Base-by-base conservation (phyloP, 2,113 vertebrate genomes). In the Thunnus thynnus region DNA sequence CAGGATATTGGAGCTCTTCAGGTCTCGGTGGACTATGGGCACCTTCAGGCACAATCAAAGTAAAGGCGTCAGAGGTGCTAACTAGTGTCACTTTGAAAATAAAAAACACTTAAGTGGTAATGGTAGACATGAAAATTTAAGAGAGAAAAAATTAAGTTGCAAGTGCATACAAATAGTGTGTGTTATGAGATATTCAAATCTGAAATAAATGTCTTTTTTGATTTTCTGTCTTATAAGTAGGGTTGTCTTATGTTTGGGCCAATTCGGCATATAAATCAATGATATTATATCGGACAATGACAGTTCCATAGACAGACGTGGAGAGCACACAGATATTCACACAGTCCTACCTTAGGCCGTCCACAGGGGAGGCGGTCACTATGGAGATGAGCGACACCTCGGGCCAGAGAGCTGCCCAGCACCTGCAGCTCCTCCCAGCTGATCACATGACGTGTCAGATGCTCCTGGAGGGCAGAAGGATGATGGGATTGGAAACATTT, bases 1-100 rank as follows among this genome's bases (percentile, higher is more conserved):
- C 18, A 99, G 94, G 88, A 99, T 97, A 63, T 99, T 99, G 84
- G 97, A 97, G 87, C 98, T 99, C 93, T 99, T 99, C 55, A 99
- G 93, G 92, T 99, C 98, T 69, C 98, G 92, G 86, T 99, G 98
- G 62, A 97, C 97, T 0, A 99, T 96, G 54, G 98, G 95, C 6
- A 96, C 96, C 93, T 91, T 30, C 3, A 61, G 17, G 50, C 2
- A 36, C n/a, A 50, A 63, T 1, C 32, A 0, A 27, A 48, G n/a
- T 30, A 56, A 6, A 2, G 41, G 11, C 0, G 36, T 55, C 20
- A 75, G 44, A 75, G 7, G 32, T 36, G 32, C 32, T 36, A 36
- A 36, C 32, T 36, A 4, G 7, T 36, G 5, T 36, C 5, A 36
- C 5, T 36, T 36, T 36, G 5, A 36, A 36, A 36, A 36, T 36